Evolutionary conservation across 2,797 vertebrate species (phyloP).

Genomic region (Arnoldichthys spilopterus): DNA sequence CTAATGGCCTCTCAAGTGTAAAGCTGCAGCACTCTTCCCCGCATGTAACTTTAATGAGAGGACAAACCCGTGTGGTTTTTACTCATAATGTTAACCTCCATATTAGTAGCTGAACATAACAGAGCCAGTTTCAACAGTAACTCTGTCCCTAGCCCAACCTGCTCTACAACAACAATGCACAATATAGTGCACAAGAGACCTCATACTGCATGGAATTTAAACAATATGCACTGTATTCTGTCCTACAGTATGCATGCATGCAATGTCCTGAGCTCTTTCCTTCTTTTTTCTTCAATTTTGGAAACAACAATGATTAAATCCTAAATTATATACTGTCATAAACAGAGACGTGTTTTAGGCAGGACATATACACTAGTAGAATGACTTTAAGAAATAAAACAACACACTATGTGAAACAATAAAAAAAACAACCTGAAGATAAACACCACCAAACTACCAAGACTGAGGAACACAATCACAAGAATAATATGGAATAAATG

Average conservation of each 20-base stretch:
- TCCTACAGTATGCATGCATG: neutral
- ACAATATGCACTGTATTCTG: neutral
- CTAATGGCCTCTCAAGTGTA: conserved; percentile 56
- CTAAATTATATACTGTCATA: too few relatives aligned
- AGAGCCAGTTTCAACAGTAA: conserved; percentile 14
- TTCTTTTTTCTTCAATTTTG: too few relatives aligned
- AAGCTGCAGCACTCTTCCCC: conserved; percentile 36
- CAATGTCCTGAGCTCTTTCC: neutral
- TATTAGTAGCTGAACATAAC: conserved; percentile 25
- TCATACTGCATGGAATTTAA: neutral
- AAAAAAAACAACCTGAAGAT: too few relatives aligned
- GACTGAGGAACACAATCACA: too few relatives aligned
- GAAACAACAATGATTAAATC: too few relatives aligned
- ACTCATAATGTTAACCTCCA: conserved; percentile 48
- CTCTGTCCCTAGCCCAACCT: conserved; percentile 16
- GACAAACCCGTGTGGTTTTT: conserved; percentile 43
- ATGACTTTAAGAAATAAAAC: too few relatives aligned
- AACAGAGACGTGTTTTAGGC: too few relatives aligned
- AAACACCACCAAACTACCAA: too few relatives aligned
- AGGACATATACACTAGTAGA: too few relatives aligned
- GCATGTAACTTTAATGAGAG: conserved; percentile 56
- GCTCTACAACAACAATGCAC: too few relatives aligned
- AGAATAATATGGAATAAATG: too few relatives aligned
- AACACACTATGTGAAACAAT: too few relatives aligned
- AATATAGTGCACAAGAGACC: conserved; percentile 21